These are phyloP conservation scores for Poecilia picta DNA, from an alignment of 2,797 vertebrate genomes.

Conservation along the genomic window DNA sequence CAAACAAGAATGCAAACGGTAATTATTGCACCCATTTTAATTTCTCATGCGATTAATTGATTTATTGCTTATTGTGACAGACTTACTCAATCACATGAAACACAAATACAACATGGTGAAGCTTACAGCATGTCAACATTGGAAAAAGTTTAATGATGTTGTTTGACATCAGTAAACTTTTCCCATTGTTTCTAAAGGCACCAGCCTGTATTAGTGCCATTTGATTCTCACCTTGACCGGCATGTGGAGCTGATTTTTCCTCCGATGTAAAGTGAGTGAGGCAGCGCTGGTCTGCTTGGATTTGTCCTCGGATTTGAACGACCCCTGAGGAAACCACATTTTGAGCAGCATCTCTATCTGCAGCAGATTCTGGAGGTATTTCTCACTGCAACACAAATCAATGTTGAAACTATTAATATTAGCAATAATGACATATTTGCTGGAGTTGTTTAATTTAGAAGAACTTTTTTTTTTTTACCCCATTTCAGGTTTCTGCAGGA, in stretches of 20 bases:
- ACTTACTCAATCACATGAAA: background rate
- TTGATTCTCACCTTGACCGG: constrained; percentile 63
- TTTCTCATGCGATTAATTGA: too few species aligned
- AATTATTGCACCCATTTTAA: too few species aligned
- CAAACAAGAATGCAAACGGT: too few species aligned
- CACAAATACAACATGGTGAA: background rate
- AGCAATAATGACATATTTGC: background rate
- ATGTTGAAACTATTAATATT: background rate
- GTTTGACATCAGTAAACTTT: background rate
- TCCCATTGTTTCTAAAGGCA: background rate
- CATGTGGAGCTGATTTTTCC: constrained; percentile 67
- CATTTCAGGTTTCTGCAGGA: constrained; percentile 90
- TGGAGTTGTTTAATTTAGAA: background rate
- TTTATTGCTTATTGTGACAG: too few species aligned
- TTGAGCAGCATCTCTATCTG: constrained; percentile 93
- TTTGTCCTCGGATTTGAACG: constrained; percentile 16
- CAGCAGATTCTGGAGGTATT: constrained; percentile 86
- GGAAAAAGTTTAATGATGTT: background rate
- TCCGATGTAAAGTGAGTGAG: constrained; percentile 54
- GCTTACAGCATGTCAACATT: background rate
- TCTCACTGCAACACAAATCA: constrained; percentile 77
- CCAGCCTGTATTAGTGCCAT: background rate
- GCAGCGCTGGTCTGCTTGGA: constrained; percentile 34
- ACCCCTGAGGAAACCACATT: constrained; percentile 87
- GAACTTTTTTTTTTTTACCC: constrained; percentile 78